phyloP scores from a whole-genome alignment of 2,113 vertebrate species.

The Gymnobelideus leadbeateri region DNA sequence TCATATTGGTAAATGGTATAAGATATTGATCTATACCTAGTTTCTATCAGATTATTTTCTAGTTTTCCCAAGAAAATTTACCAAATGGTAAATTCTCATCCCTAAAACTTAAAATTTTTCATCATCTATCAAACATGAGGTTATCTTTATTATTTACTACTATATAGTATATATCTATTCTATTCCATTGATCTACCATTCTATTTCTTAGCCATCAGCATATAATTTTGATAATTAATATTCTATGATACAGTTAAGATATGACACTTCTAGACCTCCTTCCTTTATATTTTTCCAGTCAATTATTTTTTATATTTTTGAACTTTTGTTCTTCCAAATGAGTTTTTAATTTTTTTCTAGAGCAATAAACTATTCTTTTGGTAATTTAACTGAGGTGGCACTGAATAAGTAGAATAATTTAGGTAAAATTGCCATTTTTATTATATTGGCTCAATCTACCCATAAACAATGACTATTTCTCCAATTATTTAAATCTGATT shows the following conservation, averaged over 20 bases:
- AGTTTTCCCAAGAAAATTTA: too few species aligned
- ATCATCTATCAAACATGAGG: too few species aligned
- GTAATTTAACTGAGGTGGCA: background rate
- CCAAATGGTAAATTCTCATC: too few species aligned
- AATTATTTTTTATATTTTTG: background rate
- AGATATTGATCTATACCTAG: too few species aligned
- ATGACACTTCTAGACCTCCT: background rate
- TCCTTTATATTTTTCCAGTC: background rate
- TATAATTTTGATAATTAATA: background rate
- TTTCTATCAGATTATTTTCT: too few species aligned
- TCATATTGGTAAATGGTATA: too few species aligned
- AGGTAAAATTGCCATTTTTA: background rate
- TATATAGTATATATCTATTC: too few species aligned
- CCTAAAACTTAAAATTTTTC: too few species aligned
- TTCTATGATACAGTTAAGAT: background rate
- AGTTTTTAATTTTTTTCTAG: background rate
- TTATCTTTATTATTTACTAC: too few species aligned
- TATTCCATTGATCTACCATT: background rate
- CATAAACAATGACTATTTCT: background rate
- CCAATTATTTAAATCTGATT: background rate
- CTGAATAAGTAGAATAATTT: background rate
- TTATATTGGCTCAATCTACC: background rate
- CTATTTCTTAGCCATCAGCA: background rate
- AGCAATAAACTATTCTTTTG: background rate
- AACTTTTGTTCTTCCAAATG: background rate